Conservation (phyloP, 2,113 vertebrate species). For the Plecturocebus donacophilus region DNA sequence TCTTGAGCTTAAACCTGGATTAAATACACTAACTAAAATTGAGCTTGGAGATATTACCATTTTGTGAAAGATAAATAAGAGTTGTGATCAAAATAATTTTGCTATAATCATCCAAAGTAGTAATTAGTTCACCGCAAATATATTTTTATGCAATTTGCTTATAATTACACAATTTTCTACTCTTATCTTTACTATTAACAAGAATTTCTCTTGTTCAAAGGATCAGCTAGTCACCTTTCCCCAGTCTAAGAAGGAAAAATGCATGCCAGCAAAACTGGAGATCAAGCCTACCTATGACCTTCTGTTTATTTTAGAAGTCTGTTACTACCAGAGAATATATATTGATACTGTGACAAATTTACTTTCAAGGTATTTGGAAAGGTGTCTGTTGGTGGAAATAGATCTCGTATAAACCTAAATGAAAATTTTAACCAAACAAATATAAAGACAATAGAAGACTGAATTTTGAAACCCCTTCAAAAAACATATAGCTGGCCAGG, state of each 20-base stretch:
- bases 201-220: not conserved
- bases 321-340: not conserved
- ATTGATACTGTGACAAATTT: not conserved
- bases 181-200: not conserved
- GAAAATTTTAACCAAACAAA: not conserved
- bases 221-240: not conserved
- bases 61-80: slow-evolving; percentile 10
- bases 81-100: not conserved
- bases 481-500: too few relatives aligned
- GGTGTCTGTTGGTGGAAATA: not conserved
- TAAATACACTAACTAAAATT: not conserved
- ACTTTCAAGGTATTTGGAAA: not conserved
- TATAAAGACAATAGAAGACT: not conserved
- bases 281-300: not conserved
- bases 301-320: not conserved
- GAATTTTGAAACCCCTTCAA: not conserved
- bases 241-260: not conserved
- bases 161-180: not conserved
- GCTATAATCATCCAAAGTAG: not conserved
- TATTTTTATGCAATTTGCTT: not conserved
- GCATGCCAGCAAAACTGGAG: not conserved
- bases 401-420: not conserved
- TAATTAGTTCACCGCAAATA: not conserved
- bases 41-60: not conserved
- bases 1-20: not conserved